Percentiles rank a stretch among this genome's conserved stretches.
Evolutionary conservation across 2,888 invertebrate species (phyloP).

Genomic region (Lutraria lutraria): DNA sequence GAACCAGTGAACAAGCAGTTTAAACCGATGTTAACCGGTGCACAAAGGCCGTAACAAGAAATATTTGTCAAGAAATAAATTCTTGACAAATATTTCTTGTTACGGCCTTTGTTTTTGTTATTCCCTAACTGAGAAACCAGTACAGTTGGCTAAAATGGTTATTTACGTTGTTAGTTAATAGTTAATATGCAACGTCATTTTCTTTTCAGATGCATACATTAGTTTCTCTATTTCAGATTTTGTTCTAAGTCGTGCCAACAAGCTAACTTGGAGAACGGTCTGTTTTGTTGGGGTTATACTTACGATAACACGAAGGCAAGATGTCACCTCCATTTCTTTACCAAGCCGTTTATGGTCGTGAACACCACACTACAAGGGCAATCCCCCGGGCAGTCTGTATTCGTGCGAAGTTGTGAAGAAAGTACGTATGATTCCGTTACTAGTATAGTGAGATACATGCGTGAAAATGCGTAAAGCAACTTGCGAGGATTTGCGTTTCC

Average conservation of each 20-base stretch:
- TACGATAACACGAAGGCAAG: conserved; percentile 10
- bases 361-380: conserved; percentile 49
- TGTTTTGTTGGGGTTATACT: conserved; percentile 62
- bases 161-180: too few relatives aligned
- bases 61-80: not conserved
- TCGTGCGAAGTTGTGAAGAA: conserved; percentile 50
- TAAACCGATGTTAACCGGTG: too few relatives aligned
- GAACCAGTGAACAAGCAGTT: too few relatives aligned
- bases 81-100: too few relatives aligned
- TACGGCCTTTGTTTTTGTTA: too few relatives aligned
- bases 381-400: conserved; percentile 48
- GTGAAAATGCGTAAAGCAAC: not conserved
- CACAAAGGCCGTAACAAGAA: not conserved
- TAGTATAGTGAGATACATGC: not conserved
- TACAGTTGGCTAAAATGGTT: not conserved
- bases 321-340: conserved; percentile 61
- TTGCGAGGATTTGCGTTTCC: too few relatives aligned
- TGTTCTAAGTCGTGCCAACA: conserved; percentile 52
- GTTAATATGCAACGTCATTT: too few relatives aligned
- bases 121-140: too few relatives aligned
- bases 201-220: not conserved
- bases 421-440: conserved; percentile 32
- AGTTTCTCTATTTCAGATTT: conserved; percentile 48
- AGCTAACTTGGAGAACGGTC: conserved; percentile 48
- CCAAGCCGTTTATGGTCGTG: conserved; percentile 44